Evolutionary conservation across 2,797 vertebrate genomes (phyloP), one percentile per base, ranked within the genome.

Genomic region (Danionella dracula): DNA sequence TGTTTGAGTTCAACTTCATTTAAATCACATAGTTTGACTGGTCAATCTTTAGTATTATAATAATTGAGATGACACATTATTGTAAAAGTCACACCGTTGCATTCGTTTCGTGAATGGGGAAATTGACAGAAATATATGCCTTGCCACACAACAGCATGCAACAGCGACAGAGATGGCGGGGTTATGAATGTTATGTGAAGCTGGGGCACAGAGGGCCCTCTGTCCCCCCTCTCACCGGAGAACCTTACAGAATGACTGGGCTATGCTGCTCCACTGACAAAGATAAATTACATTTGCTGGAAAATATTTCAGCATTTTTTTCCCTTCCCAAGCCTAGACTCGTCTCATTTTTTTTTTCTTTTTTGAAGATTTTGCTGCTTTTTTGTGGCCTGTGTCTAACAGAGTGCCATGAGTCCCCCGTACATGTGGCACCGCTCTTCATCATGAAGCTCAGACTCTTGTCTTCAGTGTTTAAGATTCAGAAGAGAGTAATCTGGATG

Each of bases 271-370:
- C 73, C 71, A 73, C 77, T 87, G 86, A 89, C 87, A 88, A 88
- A 87, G 89, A 89, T 87, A 88, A 89, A 90, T 90, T 86, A 82
- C 86, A 78, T 79, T 80, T 61, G 57, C 80, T 83, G 86, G 82
- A 86, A 87, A 87, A 86, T 80, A 84, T 85, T 84, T 84, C 74
- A 66, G 66, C 55, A 13, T 34, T 49, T 57, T n/a, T n/a, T 64
- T 35, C 16, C 12, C 42, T 65, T 29, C 40, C 27, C 29, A 62
- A 74, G 75, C 34, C 34, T 6, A 21, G 4, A 49, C 54, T 37
- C 32, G 29, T 73, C 67, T 72, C 49, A 34, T 51, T 61, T 53
- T 69, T 21, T 41, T 67, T 78, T 69, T 71, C 57, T 37, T 56
- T 41, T 10, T 40, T 31, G 50, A 41, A 58, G 74, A 61, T 76